phyloP scores from a whole-genome alignment of 1,140 invertebrate genomes.

The Hycleus cichorii region DNA sequence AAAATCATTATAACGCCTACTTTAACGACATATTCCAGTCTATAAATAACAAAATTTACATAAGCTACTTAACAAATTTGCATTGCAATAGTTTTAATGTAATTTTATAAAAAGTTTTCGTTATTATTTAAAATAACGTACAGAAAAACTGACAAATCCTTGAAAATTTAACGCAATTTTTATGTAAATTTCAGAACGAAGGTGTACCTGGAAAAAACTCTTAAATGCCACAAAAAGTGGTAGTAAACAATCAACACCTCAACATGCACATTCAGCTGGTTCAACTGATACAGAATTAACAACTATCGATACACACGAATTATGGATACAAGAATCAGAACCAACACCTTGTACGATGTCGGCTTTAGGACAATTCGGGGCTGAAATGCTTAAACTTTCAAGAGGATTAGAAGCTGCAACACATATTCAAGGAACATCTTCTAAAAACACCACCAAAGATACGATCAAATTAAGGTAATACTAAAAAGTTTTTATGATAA shows the following conservation, averaged over 20 bases:
- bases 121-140: not conserved
- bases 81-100: not conserved
- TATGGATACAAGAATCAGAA: slow-evolving; percentile 72
- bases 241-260: slow-evolving; percentile 50
- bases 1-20: too few species aligned
- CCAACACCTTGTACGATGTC: slow-evolving; percentile 72
- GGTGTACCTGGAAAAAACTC: slow-evolving; percentile 56
- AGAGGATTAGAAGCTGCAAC: slow-evolving; percentile 60
- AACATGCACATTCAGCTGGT: slow-evolving; percentile 61
- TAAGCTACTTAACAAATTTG: not conserved
- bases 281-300: slow-evolving; percentile 76
- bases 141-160: not conserved
- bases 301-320: slow-evolving; percentile 68
- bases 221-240: slow-evolving; percentile 40
- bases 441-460: not conserved
- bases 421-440: slow-evolving; percentile 11
- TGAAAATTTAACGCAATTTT: not conserved
- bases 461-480: slow-evolving; percentile 17
- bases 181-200: slow-evolving; percentile 43
- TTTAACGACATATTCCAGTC: too few species aligned
- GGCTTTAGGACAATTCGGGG: slow-evolving; percentile 71
- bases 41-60: not conserved
- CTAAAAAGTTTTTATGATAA: too few species aligned
- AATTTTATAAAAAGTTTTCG: not conserved
- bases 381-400: slow-evolving; percentile 73